These are phyloP conservation scores for Coptodon rendalli DNA, from an alignment of 2,113 vertebrate genomes.

Conservation along the genomic window DNA sequence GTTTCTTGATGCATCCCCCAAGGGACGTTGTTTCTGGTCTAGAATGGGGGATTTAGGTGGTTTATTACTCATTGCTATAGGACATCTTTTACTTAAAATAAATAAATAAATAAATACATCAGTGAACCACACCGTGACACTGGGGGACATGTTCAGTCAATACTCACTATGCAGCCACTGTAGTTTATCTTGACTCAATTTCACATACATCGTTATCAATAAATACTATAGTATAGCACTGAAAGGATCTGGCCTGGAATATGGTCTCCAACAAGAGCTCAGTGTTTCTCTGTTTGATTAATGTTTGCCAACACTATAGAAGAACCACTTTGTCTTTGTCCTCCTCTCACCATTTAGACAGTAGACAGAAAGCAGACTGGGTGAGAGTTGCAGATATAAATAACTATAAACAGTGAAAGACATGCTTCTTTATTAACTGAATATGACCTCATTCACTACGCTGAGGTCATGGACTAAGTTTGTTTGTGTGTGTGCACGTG, in stretches of 20 bases:
- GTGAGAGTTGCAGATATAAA: constrained; percentile 43
- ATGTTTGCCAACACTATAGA: not conserved
- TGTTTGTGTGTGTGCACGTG: not conserved
- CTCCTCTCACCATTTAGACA: not conserved
- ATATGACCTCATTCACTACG: not conserved
- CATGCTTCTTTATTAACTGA: constrained; percentile 3
- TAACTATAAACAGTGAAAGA: constrained; percentile 27
- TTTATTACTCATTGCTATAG: not conserved
- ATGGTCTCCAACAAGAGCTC: not conserved
- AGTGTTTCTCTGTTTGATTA: not conserved
- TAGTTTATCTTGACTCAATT: not conserved
- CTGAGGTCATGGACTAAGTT: not conserved
- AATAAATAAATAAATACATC: too few relatives aligned
- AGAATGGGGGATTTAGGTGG: not conserved
- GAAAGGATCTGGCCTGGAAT: not conserved
- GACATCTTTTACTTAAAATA: not conserved
- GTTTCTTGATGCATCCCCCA: not conserved
- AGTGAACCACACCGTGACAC: not conserved
- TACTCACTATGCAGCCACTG: not conserved
- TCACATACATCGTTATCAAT: not conserved
- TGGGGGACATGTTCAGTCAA: not conserved
- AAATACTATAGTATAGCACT: not conserved
- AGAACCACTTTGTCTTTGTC: not conserved
- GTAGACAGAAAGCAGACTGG: not conserved
- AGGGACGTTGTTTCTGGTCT: not conserved